Evolutionary conservation across 2,888 invertebrate species (phyloP), one percentile per base, ranked within the genome.

Genomic region (Cremastobaeus sp.): DNA sequence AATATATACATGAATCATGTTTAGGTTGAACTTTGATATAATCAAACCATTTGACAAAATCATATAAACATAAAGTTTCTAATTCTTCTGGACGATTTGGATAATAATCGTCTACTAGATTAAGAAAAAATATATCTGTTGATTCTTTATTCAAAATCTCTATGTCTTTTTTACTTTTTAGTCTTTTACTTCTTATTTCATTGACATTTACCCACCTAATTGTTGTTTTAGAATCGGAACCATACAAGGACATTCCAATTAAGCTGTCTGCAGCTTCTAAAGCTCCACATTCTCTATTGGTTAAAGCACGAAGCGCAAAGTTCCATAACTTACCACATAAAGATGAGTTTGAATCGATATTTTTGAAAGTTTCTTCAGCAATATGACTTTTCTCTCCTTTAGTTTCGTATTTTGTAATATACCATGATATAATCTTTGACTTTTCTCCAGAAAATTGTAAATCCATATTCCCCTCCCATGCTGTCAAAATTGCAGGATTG

Each of bases 181-280:
- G n/a, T 57, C 60, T 76, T 39, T 48, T 57, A 62, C 35, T 76
- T 35, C 76, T 43, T 9, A 72, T 48, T 20, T 62, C 45, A 45
- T 60, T 64, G 3, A 81, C 66, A 59, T 82, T 79, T 30, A 85
- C 41, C 84, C 84, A 85, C 75, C 79, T 71, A 37, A 85, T 81
- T 30, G 79, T 82, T 34, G 85, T 85, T 3, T 69, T 20, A 3
- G 79, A 59, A 75, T 85, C 84, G 1, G 83, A 84, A 20, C 81
- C 83, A 66, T 78, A 81, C 30, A 83, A 76, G 6, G 83, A 64
- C 50, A 81, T 76, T 14, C 82, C 79, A 21, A 83, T 48, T 9
- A 85, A 47, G 15, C 80, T 82, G 71, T 83, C 82, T 35, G 78
- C 77, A 59, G 83, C 83, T 79, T 85, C 84, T 9, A 84, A 70